Conservation (phyloP, 2,797 vertebrate species). For the Malurus leucopterus region DNA sequence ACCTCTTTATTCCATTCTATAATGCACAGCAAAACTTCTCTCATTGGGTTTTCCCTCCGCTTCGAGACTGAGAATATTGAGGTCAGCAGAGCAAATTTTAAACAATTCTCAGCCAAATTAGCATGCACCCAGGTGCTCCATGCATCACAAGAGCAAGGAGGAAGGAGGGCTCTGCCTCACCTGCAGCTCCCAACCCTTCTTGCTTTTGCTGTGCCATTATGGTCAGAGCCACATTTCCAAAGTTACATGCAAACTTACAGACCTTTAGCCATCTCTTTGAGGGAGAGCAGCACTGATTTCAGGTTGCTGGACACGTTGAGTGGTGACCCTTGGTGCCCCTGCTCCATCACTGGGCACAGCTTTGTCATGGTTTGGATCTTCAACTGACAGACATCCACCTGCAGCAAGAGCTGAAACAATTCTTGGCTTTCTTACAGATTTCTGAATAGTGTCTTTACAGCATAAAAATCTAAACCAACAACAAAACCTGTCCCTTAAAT, state of each 20-base stretch:
- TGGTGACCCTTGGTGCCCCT: neutral
- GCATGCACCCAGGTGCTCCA: neutral
- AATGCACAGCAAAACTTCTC: neutral
- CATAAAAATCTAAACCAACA: neutral
- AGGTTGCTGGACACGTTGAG: neutral
- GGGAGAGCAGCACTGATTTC: neutral
- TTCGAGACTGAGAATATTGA: neutral
- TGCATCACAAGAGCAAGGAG: neutral
- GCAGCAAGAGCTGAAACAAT: accelerated
- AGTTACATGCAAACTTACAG: neutral
- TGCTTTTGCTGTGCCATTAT: neutral
- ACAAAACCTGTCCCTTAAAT: neutral
- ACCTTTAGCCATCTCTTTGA: neutral
- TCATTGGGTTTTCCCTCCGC: neutral
- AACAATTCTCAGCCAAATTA: neutral
- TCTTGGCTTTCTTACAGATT: neutral
- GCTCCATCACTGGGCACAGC: neutral
- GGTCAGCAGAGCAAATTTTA: neutral
- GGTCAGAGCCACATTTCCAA: neutral
- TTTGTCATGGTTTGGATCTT: accelerated
- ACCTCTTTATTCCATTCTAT: neutral
- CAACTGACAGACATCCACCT: neutral
- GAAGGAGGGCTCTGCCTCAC: neutral
- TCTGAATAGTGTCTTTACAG: neutral
- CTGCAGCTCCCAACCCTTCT: neutral